These are phyloP conservation scores for Gasterosteus nipponicus DNA, from an alignment of 2,113 vertebrate genomes.

Conservation along the genomic window DNA sequence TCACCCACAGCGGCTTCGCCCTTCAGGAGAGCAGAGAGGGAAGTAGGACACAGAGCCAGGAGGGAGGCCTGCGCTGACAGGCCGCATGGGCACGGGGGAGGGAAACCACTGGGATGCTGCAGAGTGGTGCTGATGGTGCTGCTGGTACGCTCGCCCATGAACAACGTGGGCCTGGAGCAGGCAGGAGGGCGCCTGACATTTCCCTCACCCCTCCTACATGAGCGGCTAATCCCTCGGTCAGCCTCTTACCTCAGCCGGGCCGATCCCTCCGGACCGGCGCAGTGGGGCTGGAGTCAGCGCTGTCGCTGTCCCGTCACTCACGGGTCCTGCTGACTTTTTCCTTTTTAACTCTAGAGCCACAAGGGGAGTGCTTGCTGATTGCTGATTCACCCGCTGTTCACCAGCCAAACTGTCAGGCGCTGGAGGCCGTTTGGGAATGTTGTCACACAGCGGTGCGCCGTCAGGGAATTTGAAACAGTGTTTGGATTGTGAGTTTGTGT, in stretches of 20 bases:
- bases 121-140: constrained; percentile 13
- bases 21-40: constrained; percentile 65
- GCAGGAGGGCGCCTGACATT: constrained; percentile 45
- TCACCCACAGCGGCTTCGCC: constrained; percentile 39
- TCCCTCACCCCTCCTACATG: constrained; percentile 36
- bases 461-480: not conserved
- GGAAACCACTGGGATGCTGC: constrained; percentile 44
- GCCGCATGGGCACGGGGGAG: constrained; percentile 34
- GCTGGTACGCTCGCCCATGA: constrained; percentile 34
- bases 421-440: constrained; percentile 2
- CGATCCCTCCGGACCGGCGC: constrained; percentile 25
- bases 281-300: constrained; percentile 15
- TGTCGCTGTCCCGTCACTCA: constrained; percentile 27
- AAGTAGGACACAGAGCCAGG: constrained; percentile 68
- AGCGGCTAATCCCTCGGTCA: constrained; percentile 69
- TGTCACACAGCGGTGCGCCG: constrained; percentile 11
- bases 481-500: not conserved
- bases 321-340: constrained; percentile 43
- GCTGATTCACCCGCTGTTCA: constrained; percentile 34
- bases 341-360: constrained; percentile 25
- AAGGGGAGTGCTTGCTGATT: constrained; percentile 18
- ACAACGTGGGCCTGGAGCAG: constrained; percentile 42
- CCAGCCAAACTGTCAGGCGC: constrained; percentile 18
- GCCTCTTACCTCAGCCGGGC: constrained; percentile 62
- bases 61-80: constrained; percentile 20